Evolutionary conservation across 2,113 vertebrate genomes (phyloP).

Genomic region (Larimichthys polyactis): DNA sequence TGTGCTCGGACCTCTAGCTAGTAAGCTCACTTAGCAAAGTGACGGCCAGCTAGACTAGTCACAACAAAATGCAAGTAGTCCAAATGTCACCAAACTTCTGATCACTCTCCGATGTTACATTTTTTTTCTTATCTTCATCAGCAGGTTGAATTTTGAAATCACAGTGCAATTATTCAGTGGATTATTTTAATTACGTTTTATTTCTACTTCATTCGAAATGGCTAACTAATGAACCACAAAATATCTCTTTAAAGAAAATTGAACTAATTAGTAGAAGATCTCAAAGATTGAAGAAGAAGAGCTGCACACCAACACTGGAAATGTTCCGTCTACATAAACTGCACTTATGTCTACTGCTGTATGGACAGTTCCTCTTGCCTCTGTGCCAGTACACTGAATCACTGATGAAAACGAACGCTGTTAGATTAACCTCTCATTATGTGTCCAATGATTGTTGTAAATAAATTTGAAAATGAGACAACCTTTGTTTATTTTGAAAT

Average conservation of each 20-base stretch:
- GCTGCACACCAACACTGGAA: conserved; percentile 4
- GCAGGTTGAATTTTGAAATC: neutral
- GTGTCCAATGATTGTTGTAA: conserved; percentile 52
- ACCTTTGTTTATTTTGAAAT: conserved; percentile 8
- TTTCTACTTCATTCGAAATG: neutral
- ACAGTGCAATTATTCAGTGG: neutral
- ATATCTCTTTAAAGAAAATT: neutral
- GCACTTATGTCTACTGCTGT: conserved; percentile 24
- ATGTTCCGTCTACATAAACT: no score
- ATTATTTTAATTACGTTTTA: neutral
- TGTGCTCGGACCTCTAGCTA: neutral
- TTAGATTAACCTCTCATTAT: neutral
- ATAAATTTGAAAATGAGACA: conserved; percentile 52
- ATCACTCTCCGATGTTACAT: neutral
- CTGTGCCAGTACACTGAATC: conserved; percentile 26
- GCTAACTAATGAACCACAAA: neutral
- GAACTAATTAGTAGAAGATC: neutral
- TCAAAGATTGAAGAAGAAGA: neutral
- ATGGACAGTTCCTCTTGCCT: conserved; percentile 1
- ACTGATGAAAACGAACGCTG: neutral
- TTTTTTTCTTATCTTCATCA: no score
- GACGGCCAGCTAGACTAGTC: neutral
- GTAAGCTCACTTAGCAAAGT: neutral
- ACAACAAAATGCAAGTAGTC: neutral
- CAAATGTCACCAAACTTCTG: neutral